These are phyloP conservation scores for Pseudomyrmex dendroicus DNA, from an alignment of 1,140 invertebrate genomes.

Conservation along the genomic window DNA sequence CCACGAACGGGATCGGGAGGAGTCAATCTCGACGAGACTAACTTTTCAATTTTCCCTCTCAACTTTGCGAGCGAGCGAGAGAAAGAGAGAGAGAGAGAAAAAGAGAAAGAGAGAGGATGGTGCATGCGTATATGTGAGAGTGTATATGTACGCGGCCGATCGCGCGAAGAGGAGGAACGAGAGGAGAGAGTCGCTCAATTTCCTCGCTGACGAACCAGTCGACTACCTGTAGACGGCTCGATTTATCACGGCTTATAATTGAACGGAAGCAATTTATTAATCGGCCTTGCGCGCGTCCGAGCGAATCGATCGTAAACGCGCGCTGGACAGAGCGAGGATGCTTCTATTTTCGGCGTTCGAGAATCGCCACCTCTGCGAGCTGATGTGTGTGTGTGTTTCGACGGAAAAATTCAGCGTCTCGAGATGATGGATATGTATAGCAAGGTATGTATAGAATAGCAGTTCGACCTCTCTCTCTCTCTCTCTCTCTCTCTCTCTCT, in stretches of 20 bases:
- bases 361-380: not conserved
- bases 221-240: conserved; percentile 68
- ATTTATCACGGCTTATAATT: conserved; percentile 75
- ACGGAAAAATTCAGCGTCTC: not conserved
- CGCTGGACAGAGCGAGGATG: conserved; percentile 48
- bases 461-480: too few species aligned
- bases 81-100: too few species aligned
- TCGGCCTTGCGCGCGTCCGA: conserved; percentile 65
- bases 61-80: conserved; percentile 51
- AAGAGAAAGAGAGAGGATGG: not conserved
- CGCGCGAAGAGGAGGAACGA: not conserved
- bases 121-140: not conserved
- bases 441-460: too few species aligned
- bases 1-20: conserved; percentile 32
- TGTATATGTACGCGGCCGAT: conserved; percentile 8
- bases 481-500: too few species aligned
- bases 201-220: conserved; percentile 68
- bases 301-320: conserved; percentile 62
- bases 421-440: too few species aligned
- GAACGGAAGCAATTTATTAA: conserved; percentile 77
- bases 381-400: not conserved
- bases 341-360: conserved; percentile 45
- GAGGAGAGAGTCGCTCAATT: conserved; percentile 63
- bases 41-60: conserved; percentile 73
- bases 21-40: conserved; percentile 70